These are phyloP conservation scores for Hemistola chrysoprasaria DNA, from an alignment of 2,888 invertebrate genomes.

Conservation along the genomic window DNA sequence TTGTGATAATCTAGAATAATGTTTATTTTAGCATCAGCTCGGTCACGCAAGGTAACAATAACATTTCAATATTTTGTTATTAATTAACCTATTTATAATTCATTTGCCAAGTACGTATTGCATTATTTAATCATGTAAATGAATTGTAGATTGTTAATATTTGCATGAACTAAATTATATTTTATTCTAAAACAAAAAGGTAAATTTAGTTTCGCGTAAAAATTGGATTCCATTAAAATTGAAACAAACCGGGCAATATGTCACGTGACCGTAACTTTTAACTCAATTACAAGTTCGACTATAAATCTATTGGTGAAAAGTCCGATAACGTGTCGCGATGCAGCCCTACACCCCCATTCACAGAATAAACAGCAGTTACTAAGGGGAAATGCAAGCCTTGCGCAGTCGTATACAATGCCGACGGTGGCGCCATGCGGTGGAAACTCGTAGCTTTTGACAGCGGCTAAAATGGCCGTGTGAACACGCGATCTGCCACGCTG, in stretches of 20 bases:
- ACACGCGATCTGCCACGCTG: conserved; percentile 74
- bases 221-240: conserved; percentile 7
- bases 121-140: too few relatives aligned
- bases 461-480: conserved; percentile 78
- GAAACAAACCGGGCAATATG: conserved; percentile 34
- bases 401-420: conserved; percentile 71
- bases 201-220: conserved; percentile 1
- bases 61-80: too few relatives aligned
- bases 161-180: too few relatives aligned
- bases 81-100: too few relatives aligned
- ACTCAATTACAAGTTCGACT: conserved; percentile 72
- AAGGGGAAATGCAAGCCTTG: conserved; percentile 25
- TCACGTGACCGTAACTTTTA: conserved; percentile 62
- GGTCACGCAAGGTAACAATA: too few relatives aligned
- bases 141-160: too few relatives aligned
- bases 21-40: too few relatives aligned
- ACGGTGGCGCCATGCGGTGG: conserved; percentile 60
- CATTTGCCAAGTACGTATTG: too few relatives aligned
- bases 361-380: conserved; percentile 9
- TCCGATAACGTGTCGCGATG: conserved; percentile 26
- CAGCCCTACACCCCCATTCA: conserved; percentile 35
- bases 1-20: too few relatives aligned
- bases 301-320: conserved; percentile 64
- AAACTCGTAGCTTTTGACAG: conserved; percentile 66
- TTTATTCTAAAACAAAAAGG: too few relatives aligned